Evolutionary conservation across 2,888 invertebrate genomes (phyloP).

Genomic region (Pinctada fucata): DNA sequence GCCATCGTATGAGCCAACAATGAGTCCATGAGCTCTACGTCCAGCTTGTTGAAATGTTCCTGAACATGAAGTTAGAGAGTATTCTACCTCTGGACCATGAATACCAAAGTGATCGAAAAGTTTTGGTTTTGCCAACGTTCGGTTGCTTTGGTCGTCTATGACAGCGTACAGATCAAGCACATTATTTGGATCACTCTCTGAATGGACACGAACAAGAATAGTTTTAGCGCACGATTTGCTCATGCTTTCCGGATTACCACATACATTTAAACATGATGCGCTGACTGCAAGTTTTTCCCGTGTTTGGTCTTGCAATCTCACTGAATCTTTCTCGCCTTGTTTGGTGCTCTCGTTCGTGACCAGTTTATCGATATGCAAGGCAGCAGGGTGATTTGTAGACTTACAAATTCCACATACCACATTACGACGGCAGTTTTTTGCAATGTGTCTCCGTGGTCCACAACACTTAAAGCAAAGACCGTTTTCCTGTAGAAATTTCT

Average conservation of each 20-base stretch:
- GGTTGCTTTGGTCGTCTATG: not conserved
- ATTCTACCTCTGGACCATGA: not conserved
- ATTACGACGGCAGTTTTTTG: not conserved
- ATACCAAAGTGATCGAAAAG: not conserved
- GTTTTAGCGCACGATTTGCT: not conserved
- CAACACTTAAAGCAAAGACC: constrained; percentile 6
- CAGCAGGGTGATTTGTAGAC: not conserved
- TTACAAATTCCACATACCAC: constrained; percentile 4
- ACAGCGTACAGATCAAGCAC: not conserved
- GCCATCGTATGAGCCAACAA: not conserved
- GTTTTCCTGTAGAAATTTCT: too few species aligned
- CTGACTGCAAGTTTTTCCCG: too few species aligned
- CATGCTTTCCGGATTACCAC: not conserved
- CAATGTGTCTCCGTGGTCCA: not conserved
- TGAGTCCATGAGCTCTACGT: not conserved
- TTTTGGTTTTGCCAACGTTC: not conserved
- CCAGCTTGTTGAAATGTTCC: not conserved
- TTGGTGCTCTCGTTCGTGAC: too few species aligned
- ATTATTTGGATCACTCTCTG: not conserved
- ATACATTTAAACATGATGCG: not conserved
- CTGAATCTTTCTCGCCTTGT: not conserved
- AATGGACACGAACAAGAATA: not conserved
- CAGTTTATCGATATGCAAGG: too few species aligned
- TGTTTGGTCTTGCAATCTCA: not conserved
- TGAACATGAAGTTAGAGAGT: not conserved